A percentile compares a stretch with the other conserved stretches of the same genome.
These are phyloP conservation scores for Rhabdomys dilectus DNA, from an alignment of 2,113 vertebrate species.

Conservation along the genomic window DNA sequence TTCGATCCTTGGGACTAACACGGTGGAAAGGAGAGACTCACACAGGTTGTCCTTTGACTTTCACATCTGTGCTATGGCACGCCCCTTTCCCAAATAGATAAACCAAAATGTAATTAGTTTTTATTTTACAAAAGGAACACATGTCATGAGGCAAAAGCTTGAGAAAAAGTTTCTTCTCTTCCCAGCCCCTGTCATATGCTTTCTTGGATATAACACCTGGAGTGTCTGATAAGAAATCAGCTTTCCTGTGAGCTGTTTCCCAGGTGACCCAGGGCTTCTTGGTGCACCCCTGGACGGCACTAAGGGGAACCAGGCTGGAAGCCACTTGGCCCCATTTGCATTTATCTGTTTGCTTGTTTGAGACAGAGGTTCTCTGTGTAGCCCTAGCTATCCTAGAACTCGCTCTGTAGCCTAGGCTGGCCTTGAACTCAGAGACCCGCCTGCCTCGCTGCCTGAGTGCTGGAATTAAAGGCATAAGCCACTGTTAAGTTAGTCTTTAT, in stretches of 20 bases:
- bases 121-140: not conserved
- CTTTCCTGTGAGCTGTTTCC: not conserved
- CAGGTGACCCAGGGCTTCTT: not conserved
- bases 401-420: not conserved
- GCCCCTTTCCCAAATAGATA: not conserved
- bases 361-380: not conserved
- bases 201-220: not conserved
- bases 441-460: not conserved
- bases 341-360: not conserved
- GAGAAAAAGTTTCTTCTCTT: not conserved
- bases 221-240: not conserved
- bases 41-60: not conserved
- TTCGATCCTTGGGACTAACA: not conserved
- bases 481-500: not conserved
- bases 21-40: not conserved
- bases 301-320: not conserved
- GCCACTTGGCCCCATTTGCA: not conserved
- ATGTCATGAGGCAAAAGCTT: not conserved
- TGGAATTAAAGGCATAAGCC: not conserved
- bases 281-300: not conserved
- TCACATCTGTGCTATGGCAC: not conserved
- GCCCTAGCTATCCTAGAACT: not conserved
- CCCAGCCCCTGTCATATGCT: not conserved
- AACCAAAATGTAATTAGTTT: not conserved
- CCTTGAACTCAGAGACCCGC: not conserved